These are phyloP conservation scores for Seira musarum DNA, from an alignment of 2,888 invertebrate genomes.

Conservation along the genomic window DNA sequence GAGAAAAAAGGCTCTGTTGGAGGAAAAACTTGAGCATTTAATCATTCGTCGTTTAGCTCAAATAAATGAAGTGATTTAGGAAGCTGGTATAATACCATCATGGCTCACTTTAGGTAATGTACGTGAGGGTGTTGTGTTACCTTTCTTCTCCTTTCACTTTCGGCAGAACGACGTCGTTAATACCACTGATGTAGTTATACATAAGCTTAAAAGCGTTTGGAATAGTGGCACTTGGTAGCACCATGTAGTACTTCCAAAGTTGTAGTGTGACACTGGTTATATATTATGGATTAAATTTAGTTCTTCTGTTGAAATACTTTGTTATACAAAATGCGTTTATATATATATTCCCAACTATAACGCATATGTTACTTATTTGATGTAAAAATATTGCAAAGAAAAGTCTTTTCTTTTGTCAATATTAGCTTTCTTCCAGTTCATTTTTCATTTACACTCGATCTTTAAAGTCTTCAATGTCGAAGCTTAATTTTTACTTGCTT, in stretches of 20 bases:
- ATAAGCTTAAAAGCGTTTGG: too few species aligned
- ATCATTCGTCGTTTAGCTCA: conserved; percentile 52
- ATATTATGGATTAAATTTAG: conserved; percentile 13
- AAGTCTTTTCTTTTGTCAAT: conserved; percentile 56
- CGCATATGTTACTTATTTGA: neutral
- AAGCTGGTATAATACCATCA: conserved; percentile 6
- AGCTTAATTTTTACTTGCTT: conserved; percentile 1
- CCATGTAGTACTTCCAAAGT: neutral
- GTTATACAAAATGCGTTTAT: too few species aligned
- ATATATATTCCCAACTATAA: neutral
- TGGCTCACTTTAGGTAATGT: too few species aligned
- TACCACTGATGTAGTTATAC: too few species aligned
- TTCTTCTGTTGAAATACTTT: too few species aligned
- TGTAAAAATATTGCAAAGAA: conserved; percentile 24
- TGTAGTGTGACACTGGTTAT: neutral
- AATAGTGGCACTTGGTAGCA: too few species aligned
- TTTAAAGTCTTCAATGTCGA: conserved; percentile 44
- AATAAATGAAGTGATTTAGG: conserved; percentile 51
- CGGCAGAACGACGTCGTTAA: too few species aligned
- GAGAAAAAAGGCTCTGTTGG: conserved; percentile 13
- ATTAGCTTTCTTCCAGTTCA: conserved; percentile 54
- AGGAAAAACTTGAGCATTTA: conserved; percentile 45
- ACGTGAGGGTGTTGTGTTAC: too few species aligned
- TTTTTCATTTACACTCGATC: conserved; percentile 60
- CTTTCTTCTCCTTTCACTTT: too few species aligned